Evolutionary conservation across 2,113 vertebrate species (phyloP), one percentile per base, ranked within the genome.

Genomic region (Tragelaphus buxtoni): DNA sequence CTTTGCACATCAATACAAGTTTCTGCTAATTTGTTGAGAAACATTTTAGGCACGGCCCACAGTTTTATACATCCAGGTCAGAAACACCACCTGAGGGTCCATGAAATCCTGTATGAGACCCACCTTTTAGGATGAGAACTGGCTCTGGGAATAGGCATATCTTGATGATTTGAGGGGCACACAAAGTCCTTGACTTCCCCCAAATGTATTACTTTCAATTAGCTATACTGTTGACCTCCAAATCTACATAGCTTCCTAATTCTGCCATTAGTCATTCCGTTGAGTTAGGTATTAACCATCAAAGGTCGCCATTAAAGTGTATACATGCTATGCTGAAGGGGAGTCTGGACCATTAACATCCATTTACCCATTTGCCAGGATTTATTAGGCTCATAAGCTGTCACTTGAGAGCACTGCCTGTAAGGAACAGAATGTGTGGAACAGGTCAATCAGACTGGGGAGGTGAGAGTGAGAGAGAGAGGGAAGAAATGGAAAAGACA

Each of bases 301-400:
- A 95, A 84, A 96, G 97, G 97, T 97, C 95, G 53, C 93, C 95
- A 88, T 95, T 96, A 96, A 95, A 96, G 94, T 95, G 88, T 96
- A 96, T 65, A 93, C 90, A 91, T 28, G 91, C 83, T 93, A 87
- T 42, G 53, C n/a, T 20, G 69, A 92, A 94, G 58, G 80, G 81
- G 93, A 85, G 90, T 60, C 69, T 85, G 76, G 77, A 20, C 92
- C 90, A 97, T 97, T 97, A 97, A 95, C 97, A 97, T 82, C 97
- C 97, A 97, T 97, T 97, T 97, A 88, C 82, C 92, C 96, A 97
- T 96, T 96, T 55, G 45, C 69, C n/a, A 88, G 22, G 94, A 96
- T 97, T 97, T 88, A 96, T 96, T 87, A 97, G 55, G 85, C 95
- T 88, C 94, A 58, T 91, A 84, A 92, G 35, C 95, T 97, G 92